A percentile compares a stretch with the other conserved stretches of the same genome.
These are phyloP conservation scores for Theristicus caerulescens DNA, from an alignment of 2,113 vertebrate genomes.

Conservation along the genomic window DNA sequence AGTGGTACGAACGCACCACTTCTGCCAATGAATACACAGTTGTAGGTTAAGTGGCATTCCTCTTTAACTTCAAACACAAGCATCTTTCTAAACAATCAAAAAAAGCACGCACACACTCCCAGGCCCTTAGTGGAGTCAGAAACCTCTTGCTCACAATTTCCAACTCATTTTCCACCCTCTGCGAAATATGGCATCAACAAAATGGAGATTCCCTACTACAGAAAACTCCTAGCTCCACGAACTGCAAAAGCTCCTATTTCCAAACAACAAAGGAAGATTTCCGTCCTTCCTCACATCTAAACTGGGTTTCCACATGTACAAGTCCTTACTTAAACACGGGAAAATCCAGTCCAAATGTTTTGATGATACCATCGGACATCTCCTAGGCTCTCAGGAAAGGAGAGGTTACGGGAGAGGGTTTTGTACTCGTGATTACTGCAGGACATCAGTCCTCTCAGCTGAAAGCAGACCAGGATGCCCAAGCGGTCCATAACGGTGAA, in stretches of 20 bases:
- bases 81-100: background rate
- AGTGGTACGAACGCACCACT: background rate
- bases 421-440: background rate
- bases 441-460: background rate
- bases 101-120: accelerated
- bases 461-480: background rate
- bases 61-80: background rate
- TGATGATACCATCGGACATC: accelerated
- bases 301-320: background rate
- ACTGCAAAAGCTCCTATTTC: background rate
- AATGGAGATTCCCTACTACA: background rate
- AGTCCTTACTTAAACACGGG: background rate
- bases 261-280: background rate
- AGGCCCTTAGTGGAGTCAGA: background rate
- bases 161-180: background rate
- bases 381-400: background rate
- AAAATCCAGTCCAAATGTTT: background rate
- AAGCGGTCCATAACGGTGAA: accelerated
- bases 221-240: accelerated
- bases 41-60: background rate
- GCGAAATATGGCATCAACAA: accelerated
- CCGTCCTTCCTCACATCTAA: background rate
- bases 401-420: background rate
- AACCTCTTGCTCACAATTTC: background rate
- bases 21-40: background rate